phyloP scores from a whole-genome alignment of 2,888 invertebrate genomes.

The Volucella zonaria region DNA sequence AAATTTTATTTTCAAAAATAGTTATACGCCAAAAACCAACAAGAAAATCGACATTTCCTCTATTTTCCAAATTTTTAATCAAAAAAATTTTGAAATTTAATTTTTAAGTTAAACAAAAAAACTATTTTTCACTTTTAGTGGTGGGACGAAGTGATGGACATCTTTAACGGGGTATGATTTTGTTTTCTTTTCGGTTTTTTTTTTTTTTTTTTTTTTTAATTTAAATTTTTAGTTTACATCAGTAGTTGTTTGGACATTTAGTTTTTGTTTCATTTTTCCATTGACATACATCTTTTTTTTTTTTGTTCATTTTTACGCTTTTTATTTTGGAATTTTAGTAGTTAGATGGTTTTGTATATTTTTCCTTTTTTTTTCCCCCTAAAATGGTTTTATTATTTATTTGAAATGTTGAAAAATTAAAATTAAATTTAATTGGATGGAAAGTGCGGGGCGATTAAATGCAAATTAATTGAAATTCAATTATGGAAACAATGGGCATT shows the following conservation, averaged over 20 bases:
- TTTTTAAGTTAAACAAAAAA: constrained; percentile 53
- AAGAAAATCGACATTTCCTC: constrained; percentile 37
- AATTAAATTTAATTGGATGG: constrained; percentile 12
- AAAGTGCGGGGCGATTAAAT: constrained; percentile 24
- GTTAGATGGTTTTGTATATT: constrained; percentile 24
- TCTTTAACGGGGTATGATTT: constrained; percentile 94
- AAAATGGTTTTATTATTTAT: constrained; percentile 12
- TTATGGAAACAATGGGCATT: constrained; percentile 19
- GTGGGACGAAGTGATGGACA: constrained; percentile 98
- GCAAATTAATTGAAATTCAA: constrained; percentile 45
- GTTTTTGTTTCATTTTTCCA: neutral
- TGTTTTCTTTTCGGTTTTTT: constrained; percentile 74
- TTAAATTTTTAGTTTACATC: constrained; percentile 5
- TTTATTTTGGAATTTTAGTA: constrained; percentile 35
- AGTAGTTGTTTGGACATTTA: neutral
- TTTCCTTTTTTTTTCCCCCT: constrained; percentile 5
- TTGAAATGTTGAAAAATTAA: neutral
- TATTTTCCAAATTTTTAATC: constrained; percentile 27
- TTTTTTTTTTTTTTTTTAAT: constrained; percentile 61
- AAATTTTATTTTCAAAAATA: neutral
- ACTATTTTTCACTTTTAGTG: constrained; percentile 89
- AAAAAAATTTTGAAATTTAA: constrained; percentile 41
- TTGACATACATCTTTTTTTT: constrained; percentile 14
- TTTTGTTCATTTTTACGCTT: constrained; percentile 20
- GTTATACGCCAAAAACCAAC: constrained; percentile 13